Base-by-base conservation (phyloP, 35 echinoderm and acorn worm species). In the Eucidaris tribuloides region DNA sequence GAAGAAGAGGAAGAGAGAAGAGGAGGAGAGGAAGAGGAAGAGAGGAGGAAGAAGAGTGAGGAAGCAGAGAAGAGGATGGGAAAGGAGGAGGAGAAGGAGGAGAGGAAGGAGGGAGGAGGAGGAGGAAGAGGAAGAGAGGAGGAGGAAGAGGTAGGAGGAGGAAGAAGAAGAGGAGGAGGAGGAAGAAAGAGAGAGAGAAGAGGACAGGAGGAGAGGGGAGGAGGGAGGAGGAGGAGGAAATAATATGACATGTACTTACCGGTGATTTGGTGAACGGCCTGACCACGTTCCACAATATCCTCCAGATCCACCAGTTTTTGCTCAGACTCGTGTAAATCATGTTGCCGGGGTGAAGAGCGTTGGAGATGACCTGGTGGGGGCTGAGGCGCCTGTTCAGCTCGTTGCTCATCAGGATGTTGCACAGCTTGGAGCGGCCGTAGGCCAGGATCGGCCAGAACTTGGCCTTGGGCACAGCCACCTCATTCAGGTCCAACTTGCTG, bases 391-490 rank as follows among this genome's bases (percentile, higher is more conserved):
- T 72, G 55, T 97, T 79, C 6, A 89, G 45, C 38, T 97, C 89
- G 46, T 77, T 76, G 25, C 85, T 88, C 27, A 88, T 78, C 32
- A 89, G 49, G 14, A 92, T 83, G 58, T 92, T 92, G 86, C 89
- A 92, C 32, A 97, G 89, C 63, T 97, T 92, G 41, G 89, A 85
- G n/a, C 86, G 85, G 5, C 89, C 89, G 34, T 97, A 97, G 22
- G 94, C 94, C 15, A 89, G 58, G 34, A 97, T 71, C 4, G 94
- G 86, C 82, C 83, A 92, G 61, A 92, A 92, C 13, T 97, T 86
- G 3, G 78, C 68, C 46, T 86, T 84, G 14, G 81, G 29, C 82
- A 89, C 42, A 2, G 78, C 92, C 3, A 92, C 44, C 44, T 60
- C 87, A 34, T 84, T 88, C 46, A 97, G 25, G 78, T 97, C 86